Evolutionary conservation across 2,113 vertebrate species (phyloP).

Genomic region (Hyla sarda): DNA sequence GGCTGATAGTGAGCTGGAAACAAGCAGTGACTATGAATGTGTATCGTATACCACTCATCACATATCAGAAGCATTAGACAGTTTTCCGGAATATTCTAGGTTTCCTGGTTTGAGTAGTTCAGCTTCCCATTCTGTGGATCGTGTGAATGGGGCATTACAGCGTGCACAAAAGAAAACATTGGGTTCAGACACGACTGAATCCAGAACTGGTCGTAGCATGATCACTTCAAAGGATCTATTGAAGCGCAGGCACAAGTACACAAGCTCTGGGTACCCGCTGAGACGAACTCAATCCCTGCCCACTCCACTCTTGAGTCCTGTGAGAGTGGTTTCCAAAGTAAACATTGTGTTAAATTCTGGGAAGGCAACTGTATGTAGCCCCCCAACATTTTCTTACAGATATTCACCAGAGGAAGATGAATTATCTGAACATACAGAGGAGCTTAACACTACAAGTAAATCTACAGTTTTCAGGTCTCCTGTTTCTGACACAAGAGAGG

Average conservation of each 20-base stretch:
- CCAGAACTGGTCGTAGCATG: constrained; percentile 67
- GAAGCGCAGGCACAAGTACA: constrained; percentile 68
- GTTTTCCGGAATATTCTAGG: constrained; percentile 60
- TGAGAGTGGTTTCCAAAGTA: constrained; percentile 88
- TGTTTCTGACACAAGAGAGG: constrained; percentile 62
- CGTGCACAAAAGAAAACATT: constrained; percentile 76
- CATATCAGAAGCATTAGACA: constrained; percentile 69
- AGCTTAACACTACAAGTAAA: constrained; percentile 65
- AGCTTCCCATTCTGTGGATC: constrained; percentile 63
- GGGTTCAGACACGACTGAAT: constrained; percentile 36
- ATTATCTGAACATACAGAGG: constrained; percentile 33
- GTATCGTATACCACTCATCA: constrained; percentile 79
- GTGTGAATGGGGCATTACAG: constrained; percentile 75
- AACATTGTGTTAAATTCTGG: constrained; percentile 84
- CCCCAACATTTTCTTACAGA: constrained; percentile 84
- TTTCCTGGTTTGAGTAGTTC: constrained; percentile 50
- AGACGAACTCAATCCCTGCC: constrained; percentile 91
- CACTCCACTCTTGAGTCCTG: constrained; percentile 78
- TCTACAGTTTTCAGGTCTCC: constrained; percentile 79
- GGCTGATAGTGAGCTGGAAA: constrained; percentile 65
- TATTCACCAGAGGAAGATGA: constrained; percentile 72
- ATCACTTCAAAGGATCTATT: constrained; percentile 73
- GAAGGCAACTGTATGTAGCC: constrained; percentile 78
- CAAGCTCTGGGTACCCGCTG: constrained; percentile 74
- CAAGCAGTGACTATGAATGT: constrained; percentile 69